Evolutionary conservation across 2,797 vertebrate species (phyloP), one percentile per base, ranked within the genome.

Genomic region (Diplodus puntazzo): DNA sequence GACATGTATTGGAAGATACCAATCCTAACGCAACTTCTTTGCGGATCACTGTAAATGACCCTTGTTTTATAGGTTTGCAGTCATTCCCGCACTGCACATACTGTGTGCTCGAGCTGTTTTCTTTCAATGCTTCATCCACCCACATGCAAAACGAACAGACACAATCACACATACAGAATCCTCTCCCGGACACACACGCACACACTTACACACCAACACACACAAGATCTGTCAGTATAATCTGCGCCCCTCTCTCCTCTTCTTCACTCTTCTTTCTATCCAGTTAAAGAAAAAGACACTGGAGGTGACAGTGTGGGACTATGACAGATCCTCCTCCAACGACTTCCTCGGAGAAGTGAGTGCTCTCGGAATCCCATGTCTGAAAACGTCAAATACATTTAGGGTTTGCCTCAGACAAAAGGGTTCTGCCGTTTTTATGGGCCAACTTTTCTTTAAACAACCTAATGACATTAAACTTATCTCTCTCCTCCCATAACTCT

Each of bases 221-320:
- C 30, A 52, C 42, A 61, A 4, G 5, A 80, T 7, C 21, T 39
- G 43, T 67, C 39, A 27, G 39, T 39, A 52, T 68, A 48, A 73
- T 74, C 11, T 74, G 0, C 77, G 49, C 59, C 49, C 17, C 39
- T 75, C 45, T 82, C 61, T 68, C 34, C 57, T 39, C 60, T 66
- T 43, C 30, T 65, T 60, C 65, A 23, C 59, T 68, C 25, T 79
- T 68, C 25, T 77, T 17, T 76, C n/a, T 63, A 39, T 87, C 6
- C 89, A 99, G 98, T 93, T 99, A 75, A 99, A 98, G 95, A 99
- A 98, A 94, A 99, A 99, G 95, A 99, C 97, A 0, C 90, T 99
- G 89, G 98, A 99, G 92, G 98, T 99, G 87, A 98, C 98, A 50
- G 98, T 99, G 89, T 99, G 98, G 98, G 98, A 99, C 92, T 99